Percentiles rank a stretch among this genome's conserved stretches.
Evolutionary conservation across 2,797 vertebrate genomes (phyloP).

Genomic region (Oophaga sylvatica): DNA sequence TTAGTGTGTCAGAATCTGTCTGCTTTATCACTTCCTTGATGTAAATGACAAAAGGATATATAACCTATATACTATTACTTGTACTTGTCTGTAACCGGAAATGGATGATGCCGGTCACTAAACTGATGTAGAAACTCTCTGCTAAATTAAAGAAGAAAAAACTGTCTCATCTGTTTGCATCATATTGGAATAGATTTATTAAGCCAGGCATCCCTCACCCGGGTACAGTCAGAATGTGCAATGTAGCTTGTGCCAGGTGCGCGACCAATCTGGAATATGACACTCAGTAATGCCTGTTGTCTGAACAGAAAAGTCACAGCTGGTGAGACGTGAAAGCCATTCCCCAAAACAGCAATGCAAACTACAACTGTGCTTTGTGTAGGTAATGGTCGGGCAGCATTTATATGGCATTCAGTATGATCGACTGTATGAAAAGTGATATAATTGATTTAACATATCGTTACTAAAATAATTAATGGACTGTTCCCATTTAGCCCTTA

Average conservation of each 20-base stretch:
- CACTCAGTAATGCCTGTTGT: background rate
- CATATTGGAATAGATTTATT: background rate
- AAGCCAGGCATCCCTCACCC: background rate
- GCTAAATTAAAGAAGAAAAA: background rate
- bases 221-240: background rate
- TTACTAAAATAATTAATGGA: too few species aligned
- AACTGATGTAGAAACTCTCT: background rate
- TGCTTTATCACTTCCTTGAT: background rate
- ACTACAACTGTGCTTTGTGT: background rate
- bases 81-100: background rate
- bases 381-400: background rate
- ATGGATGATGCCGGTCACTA: background rate
- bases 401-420: background rate
- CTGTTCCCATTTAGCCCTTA: too few species aligned
- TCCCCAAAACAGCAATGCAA: background rate
- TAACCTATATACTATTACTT: background rate
- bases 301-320: background rate
- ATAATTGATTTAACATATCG: too few species aligned
- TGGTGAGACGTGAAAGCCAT: background rate
- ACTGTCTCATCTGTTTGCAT: background rate
- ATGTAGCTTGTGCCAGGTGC: background rate
- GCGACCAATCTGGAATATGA: too few species aligned
- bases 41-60: background rate
- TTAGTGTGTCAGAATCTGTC: background rate
- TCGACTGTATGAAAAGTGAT: too few species aligned